These are phyloP conservation scores for Troglohyphantes excavatus DNA, from an alignment of 2,888 invertebrate species.

Conservation along the genomic window DNA sequence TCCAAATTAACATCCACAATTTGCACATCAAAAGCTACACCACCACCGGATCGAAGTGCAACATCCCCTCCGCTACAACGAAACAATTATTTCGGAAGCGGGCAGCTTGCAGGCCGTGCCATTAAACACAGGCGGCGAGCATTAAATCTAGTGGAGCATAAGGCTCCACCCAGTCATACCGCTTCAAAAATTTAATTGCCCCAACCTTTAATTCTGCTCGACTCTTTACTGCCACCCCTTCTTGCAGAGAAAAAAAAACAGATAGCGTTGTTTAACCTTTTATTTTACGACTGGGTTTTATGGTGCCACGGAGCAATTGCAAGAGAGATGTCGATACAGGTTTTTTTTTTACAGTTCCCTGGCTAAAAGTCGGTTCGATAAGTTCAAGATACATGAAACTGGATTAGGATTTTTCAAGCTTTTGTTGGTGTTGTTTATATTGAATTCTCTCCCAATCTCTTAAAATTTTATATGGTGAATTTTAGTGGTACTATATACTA, in stretches of 20 bases:
- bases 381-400: neutral
- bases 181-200: conserved; percentile 52
- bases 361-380: neutral
- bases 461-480: no score
- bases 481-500: no score
- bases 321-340: neutral
- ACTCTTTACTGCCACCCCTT: conserved; percentile 33
- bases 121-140: conserved; percentile 39
- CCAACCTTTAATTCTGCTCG: conserved; percentile 3
- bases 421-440: no score
- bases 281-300: conserved; percentile 52
- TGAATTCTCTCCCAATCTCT: no score
- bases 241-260: conserved; percentile 1
- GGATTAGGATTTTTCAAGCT: neutral
- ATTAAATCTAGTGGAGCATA: conserved; percentile 33
- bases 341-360: neutral
- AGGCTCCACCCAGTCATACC: neutral
- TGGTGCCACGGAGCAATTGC: conserved; percentile 36
- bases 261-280: conserved; percentile 51
- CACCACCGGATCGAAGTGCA: neutral
- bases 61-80: neutral
- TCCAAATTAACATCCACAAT: neutral
- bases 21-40: no score
- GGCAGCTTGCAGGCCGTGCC: conserved; percentile 13
- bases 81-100: neutral